These are phyloP conservation scores for Ctena decussata DNA, from an alignment of 2,888 invertebrate genomes.

Conservation along the genomic window DNA sequence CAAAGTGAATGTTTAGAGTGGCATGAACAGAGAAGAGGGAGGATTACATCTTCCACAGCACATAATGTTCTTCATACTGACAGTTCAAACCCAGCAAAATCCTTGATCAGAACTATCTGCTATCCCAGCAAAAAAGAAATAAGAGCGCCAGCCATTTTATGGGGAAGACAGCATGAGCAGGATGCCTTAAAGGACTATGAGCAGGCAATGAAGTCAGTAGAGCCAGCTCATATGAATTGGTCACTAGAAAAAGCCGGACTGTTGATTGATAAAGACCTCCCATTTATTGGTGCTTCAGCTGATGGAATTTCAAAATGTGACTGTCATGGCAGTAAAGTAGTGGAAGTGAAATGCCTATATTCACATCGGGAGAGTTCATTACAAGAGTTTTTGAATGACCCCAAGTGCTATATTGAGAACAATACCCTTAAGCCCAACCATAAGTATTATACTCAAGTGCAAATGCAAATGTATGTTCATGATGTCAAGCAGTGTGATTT, in stretches of 20 bases:
- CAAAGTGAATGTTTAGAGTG: slow-evolving; percentile 22
- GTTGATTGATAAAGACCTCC: not conserved
- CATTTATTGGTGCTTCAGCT: slow-evolving; percentile 21
- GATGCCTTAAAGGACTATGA: not conserved
- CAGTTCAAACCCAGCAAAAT: not conserved
- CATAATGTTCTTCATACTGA: slow-evolving; percentile 27
- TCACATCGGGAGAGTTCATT: not conserved
- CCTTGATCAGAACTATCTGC: slow-evolving; percentile 1
- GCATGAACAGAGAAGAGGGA: slow-evolving; percentile 31
- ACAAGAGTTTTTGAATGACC: not conserved
- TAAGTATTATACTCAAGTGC: slow-evolving; percentile 42
- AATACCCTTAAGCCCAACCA: slow-evolving; percentile 10
- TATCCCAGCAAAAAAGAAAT: not conserved
- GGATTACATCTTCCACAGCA: slow-evolving; percentile 33
- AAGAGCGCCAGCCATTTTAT: not conserved
- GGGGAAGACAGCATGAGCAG: slow-evolving; percentile 20
- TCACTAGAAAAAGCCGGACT: not conserved
- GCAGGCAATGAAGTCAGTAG: not conserved
- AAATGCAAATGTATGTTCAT: slow-evolving; percentile 36
- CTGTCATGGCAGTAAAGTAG: slow-evolving; percentile 19
- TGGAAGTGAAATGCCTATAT: slow-evolving; percentile 34
- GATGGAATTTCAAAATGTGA: slow-evolving; percentile 7
- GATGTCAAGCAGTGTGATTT: slow-evolving; percentile 17
- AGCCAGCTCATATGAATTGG: not conserved
- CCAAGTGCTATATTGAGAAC: not conserved